These are phyloP conservation scores for Mystacornis crossleyi DNA, from an alignment of 2,113 vertebrate species.

Conservation along the genomic window DNA sequence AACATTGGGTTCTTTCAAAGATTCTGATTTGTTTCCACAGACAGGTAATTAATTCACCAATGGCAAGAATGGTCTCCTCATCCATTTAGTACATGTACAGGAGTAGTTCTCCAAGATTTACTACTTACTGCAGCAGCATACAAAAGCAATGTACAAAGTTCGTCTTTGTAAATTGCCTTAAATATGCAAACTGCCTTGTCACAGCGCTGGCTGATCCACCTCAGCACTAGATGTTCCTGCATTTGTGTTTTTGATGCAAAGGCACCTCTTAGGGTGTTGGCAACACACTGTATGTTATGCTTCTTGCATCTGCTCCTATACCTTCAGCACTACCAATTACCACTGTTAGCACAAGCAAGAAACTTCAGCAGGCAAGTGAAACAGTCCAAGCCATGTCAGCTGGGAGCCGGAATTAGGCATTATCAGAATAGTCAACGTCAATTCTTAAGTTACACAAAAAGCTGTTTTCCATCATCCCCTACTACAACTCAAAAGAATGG, in stretches of 20 bases:
- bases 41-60: neutral
- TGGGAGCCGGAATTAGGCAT: neutral
- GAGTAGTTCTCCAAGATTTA: neutral
- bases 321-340: neutral
- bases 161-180: neutral
- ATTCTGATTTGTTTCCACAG: neutral
- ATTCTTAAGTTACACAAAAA: neutral
- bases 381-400: neutral
- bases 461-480: neutral
- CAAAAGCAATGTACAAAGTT: neutral
- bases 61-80: neutral
- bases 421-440: neutral
- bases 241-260: neutral
- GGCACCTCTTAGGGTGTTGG: neutral
- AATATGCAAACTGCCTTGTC: neutral
- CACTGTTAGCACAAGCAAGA: neutral
- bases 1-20: neutral
- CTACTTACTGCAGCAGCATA: neutral
- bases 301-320: neutral
- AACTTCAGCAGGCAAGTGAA: neutral
- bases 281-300: accelerated
- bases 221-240: neutral
- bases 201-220: neutral
- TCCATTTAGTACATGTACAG: neutral
- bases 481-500: neutral